These are phyloP conservation scores for Calyptommatus sinebrachiatus DNA, from an alignment of 2,113 vertebrate species.

Conservation along the genomic window DNA sequence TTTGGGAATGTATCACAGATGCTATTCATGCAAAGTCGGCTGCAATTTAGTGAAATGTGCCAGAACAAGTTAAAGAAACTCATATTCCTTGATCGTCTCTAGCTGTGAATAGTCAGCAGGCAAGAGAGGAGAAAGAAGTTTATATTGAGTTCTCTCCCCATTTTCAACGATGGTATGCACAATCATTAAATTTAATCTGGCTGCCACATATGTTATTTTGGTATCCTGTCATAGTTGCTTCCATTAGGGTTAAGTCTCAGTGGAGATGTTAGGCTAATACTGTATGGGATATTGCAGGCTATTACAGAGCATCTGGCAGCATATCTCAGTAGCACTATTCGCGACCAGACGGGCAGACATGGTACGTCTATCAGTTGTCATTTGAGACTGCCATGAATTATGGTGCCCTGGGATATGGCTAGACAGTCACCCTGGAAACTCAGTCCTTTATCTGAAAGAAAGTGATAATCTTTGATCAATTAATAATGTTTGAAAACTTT, in stretches of 20 bases:
- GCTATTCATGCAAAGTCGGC: not conserved
- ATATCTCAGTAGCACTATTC: slow-evolving; percentile 9
- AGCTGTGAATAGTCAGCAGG: slow-evolving; percentile 4
- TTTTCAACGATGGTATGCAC: slow-evolving; percentile 9
- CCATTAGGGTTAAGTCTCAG: slow-evolving; percentile 34
- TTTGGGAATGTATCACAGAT: not conserved
- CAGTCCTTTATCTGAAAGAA: slow-evolving; percentile 11
- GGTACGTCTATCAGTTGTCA: slow-evolving; percentile 40
- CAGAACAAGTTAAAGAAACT: slow-evolving; percentile 10
- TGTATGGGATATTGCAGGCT: slow-evolving; percentile 32
- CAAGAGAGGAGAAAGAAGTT: slow-evolving; percentile 11
- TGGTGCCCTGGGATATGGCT: not conserved
- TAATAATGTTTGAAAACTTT: slow-evolving; percentile 25
- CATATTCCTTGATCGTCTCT: not conserved
- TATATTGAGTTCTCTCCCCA: slow-evolving; percentile 14
- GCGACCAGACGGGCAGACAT: slow-evolving; percentile 31
- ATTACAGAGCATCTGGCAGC: slow-evolving; percentile 38
- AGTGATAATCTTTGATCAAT: slow-evolving; percentile 15
- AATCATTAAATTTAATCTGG: slow-evolving; percentile 37
- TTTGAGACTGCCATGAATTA: slow-evolving; percentile 24
- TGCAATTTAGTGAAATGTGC: slow-evolving; percentile 2
- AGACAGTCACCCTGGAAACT: slow-evolving; percentile 22
- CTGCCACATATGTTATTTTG: slow-evolving; percentile 44
- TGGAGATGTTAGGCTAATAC: slow-evolving; percentile 5
- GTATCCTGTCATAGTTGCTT: slow-evolving; percentile 44